These are phyloP conservation scores for Spheniscus mendiculus DNA, from an alignment of 2,113 vertebrate genomes.

Conservation along the genomic window DNA sequence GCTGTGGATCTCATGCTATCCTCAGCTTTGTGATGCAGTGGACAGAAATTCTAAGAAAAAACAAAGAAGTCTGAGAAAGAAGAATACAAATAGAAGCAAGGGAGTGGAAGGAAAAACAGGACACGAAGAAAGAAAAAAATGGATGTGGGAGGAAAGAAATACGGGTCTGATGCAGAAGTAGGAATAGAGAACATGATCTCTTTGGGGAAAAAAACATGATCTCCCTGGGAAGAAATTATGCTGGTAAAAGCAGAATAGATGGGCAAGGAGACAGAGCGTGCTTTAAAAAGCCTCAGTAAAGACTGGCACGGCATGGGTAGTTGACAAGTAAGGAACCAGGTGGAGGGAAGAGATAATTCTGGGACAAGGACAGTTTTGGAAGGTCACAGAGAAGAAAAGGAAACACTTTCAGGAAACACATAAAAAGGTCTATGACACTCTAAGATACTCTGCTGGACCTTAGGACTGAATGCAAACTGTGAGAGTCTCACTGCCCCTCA, in stretches of 20 bases:
- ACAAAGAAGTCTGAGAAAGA: background rate
- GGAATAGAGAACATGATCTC: background rate
- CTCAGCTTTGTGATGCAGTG: background rate
- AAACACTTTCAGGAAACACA: background rate
- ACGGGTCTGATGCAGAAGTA: background rate
- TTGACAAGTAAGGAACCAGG: background rate
- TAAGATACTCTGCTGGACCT: background rate
- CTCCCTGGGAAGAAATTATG: background rate
- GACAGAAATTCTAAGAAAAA: background rate
- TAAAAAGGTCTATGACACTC: background rate
- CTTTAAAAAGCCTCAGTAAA: background rate
- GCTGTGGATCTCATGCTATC: background rate
- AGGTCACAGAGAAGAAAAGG: background rate
- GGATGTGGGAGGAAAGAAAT: background rate
- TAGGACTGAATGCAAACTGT: background rate
- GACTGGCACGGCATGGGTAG: background rate
- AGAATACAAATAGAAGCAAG: background rate
- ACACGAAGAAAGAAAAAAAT: background rate
- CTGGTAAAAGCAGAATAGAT: background rate
- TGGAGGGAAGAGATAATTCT: background rate
- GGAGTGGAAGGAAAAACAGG: background rate
- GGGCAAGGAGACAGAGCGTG: background rate
- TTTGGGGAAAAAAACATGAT: background rate
- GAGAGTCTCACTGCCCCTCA: background rate
- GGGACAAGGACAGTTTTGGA: background rate